These are phyloP conservation scores for Hycleus phaleratus DNA, from an alignment of 1,140 invertebrate genomes.

Conservation along the genomic window DNA sequence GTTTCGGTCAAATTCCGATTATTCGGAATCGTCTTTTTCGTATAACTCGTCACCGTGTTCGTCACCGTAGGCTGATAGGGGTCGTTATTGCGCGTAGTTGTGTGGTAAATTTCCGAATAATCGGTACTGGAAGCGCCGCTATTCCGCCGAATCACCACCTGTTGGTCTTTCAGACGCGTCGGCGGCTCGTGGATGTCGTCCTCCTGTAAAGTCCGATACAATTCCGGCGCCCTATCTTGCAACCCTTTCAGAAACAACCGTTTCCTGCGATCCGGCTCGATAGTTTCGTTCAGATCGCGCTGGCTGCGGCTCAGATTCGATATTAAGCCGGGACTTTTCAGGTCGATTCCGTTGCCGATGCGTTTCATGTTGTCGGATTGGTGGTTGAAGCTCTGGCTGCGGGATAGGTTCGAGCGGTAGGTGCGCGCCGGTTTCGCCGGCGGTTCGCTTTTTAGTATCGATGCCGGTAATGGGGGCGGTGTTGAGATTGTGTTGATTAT, in stretches of 20 bases:
- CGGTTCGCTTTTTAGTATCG: conserved; percentile 38
- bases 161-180: conserved; percentile 29
- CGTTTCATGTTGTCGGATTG: conserved; percentile 61
- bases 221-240: conserved; percentile 63
- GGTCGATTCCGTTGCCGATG: conserved; percentile 49
- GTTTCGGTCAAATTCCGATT: conserved; percentile 52
- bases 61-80: conserved; percentile 54
- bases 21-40: conserved; percentile 56
- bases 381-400: conserved; percentile 83
- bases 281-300: conserved; percentile 57
- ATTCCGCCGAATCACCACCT: conserved; percentile 40
- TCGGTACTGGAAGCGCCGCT: conserved; percentile 58
- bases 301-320: conserved; percentile 76
- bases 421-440: conserved; percentile 66
- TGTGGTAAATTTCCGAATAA: conserved; percentile 60
- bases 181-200: conserved; percentile 38
- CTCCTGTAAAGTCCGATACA: conserved; percentile 56
- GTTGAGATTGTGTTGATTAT: conserved; percentile 57
- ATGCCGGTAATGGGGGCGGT: conserved; percentile 25
- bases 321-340: conserved; percentile 77
- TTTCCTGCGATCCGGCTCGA: conserved; percentile 40
- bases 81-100: conserved; percentile 56
- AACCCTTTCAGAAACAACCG: conserved; percentile 63
- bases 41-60: conserved; percentile 58
- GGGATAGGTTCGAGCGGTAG: conserved; percentile 61